A percentile compares a stretch with the other conserved stretches of the same genome.
These are phyloP conservation scores for Drosophila punjabiensis DNA, from an alignment of 1,140 invertebrate genomes.

Conservation along the genomic window DNA sequence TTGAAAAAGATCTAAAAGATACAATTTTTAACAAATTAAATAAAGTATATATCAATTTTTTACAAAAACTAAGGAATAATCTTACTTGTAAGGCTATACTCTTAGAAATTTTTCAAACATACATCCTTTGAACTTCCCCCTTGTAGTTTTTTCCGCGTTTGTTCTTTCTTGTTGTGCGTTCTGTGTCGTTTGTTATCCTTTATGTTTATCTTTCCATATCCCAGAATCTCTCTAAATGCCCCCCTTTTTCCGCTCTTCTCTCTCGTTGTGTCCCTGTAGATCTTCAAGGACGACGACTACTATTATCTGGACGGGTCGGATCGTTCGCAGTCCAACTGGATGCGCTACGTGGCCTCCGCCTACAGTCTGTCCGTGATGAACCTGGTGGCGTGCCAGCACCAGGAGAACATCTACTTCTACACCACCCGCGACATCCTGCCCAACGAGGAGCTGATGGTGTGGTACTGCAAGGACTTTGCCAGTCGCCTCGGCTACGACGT, in stretches of 20 bases:
- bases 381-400: conserved; percentile 98
- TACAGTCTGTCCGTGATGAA: conserved; percentile 97
- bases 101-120: not conserved
- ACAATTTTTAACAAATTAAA: no score
- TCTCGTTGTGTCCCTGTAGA: conserved; percentile 88
- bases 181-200: conserved; percentile 22
- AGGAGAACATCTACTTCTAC: conserved; percentile 97
- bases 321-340: conserved; percentile 98
- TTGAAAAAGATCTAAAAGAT: conserved; percentile 1
- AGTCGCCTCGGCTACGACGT: conserved; percentile 97
- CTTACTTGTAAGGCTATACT: not conserved
- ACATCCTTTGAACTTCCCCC: conserved; percentile 8
- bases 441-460: conserved; percentile 98
- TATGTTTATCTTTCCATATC: not conserved
- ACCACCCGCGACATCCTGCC: conserved; percentile 97
- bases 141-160: conserved; percentile 48
- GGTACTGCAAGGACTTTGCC: conserved; percentile 99
- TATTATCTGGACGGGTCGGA: conserved; percentile 98
- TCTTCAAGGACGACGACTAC: conserved; percentile 97
- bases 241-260: not conserved
- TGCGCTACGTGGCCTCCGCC: conserved; percentile 98
- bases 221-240: conserved; percentile 19
- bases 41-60: no score
- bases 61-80: no score
- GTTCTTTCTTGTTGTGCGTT: conserved; percentile 40